Evolutionary conservation across 37 sponge, comb jelly and placozoan genomes (phyloP), one percentile per base, ranked within the genome.

Genomic region (Ianthella basta): DNA sequence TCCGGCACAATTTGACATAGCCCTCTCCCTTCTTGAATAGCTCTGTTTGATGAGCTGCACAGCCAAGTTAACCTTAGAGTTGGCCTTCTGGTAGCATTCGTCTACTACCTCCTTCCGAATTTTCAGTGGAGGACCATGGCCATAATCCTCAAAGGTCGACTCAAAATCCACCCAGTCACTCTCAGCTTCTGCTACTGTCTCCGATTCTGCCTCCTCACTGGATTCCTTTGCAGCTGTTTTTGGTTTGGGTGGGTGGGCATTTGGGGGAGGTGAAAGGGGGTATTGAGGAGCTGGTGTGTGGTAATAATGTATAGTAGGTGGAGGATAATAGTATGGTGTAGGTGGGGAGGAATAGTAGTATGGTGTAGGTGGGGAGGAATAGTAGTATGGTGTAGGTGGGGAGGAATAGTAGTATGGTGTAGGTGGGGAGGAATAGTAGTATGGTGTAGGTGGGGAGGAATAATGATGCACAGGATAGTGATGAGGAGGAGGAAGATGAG

Each of bases 1-100:
- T 41, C 78, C 78, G 40, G 78, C 53, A 75, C 78, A 75, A 23
- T 75, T 75, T 21, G 78, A 75, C 40, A 53, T 75, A 24, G 78
- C 78, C 25, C 78, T 21, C 10, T 75, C 78, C 4, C 10, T n/a
- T 50, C 21, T 24, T 25, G 78, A 75, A 23, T 75, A 75, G 21
- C 25, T 8, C 25, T n/a, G 8, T 41, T 50, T 50, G 0, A 75
- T 50, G 14, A 75, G 54, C 78, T 75, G 78, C 12, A 75, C 78
- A 24, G 78, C 53, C 0, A 75, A 75, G 54, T 75, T 75, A 19
- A 15, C 37, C 25, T 23, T 40, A 15, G 14, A 75, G 6, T 50
- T 53, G 35, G 78, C 78, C 12, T 19, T 24, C 54, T n/a, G 37
- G 53, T 75, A 75, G 54, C 78, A 75, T n/a, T 40, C 40, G 15